Evolutionary conservation across 1,140 invertebrate species (phyloP).

Genomic region (Drosophila virilis): DNA sequence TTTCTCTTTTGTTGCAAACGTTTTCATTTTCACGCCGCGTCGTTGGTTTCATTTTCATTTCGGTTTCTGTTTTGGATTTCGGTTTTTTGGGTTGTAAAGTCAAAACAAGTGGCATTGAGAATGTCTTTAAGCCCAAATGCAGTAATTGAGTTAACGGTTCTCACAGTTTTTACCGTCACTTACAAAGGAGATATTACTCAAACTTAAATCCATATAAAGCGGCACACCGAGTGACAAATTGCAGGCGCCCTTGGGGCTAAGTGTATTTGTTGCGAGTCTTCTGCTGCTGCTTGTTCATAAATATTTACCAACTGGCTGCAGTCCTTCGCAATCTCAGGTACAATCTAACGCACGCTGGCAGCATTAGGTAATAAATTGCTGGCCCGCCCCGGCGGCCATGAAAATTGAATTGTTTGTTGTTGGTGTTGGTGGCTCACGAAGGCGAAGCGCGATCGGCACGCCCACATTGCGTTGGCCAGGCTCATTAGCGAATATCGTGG

Average conservation of each 20-base stretch:
- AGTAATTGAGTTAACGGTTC: constrained; percentile 52
- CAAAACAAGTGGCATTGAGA: constrained; percentile 71
- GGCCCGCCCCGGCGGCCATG: constrained; percentile 59
- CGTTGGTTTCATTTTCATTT: constrained; percentile 68
- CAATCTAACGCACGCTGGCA: constrained; percentile 77
- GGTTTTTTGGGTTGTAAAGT: constrained; percentile 67
- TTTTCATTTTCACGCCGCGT: constrained; percentile 69
- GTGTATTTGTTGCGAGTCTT: background rate
- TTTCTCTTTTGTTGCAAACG: constrained; percentile 71
- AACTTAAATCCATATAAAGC: constrained; percentile 16
- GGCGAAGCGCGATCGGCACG: constrained; percentile 48
- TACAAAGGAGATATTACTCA: constrained; percentile 18
- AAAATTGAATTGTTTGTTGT: constrained; percentile 81
- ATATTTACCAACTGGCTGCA: constrained; percentile 34
- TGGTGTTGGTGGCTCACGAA: constrained; percentile 54
- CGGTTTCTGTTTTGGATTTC: constrained; percentile 36
- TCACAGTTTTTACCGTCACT: constrained; percentile 46
- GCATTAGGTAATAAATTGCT: constrained; percentile 79
- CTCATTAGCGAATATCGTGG: constrained; percentile 80
- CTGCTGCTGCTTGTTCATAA: constrained; percentile 37
- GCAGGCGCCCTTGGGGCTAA: constrained; percentile 36
- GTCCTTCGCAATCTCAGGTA: constrained; percentile 54
- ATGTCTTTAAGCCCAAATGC: constrained; percentile 43
- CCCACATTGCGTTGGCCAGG: constrained; percentile 76
- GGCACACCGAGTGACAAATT: constrained; percentile 65